phyloP scores from a whole-genome alignment of 2,797 vertebrate species.

The Enteromius trimaculatus region DNA sequence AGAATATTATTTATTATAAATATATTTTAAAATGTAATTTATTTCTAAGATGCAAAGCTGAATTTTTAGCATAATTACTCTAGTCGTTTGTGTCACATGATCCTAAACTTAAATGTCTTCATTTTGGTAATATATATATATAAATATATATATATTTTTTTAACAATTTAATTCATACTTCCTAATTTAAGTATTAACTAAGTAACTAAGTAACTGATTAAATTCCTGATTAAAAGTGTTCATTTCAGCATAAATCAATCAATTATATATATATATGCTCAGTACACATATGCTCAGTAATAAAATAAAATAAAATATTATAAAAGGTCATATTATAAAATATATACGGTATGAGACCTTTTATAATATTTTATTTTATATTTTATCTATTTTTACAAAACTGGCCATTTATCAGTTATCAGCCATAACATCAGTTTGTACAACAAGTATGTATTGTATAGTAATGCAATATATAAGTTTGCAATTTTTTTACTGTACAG shows the following conservation, averaged over 20 bases:
- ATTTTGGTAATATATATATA: not conserved
- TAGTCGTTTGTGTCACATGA: not conserved
- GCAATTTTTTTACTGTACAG: too few species aligned
- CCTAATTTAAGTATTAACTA: too few species aligned
- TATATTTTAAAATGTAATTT: not conserved
- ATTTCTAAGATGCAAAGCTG: not conserved
- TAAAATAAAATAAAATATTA: too few species aligned
- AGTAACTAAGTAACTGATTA: too few species aligned
- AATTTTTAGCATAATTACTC: too few species aligned
- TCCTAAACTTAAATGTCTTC: not conserved
- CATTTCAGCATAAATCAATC: not conserved
- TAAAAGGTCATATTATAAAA: too few species aligned
- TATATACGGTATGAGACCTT: too few species aligned
- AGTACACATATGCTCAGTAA: too few species aligned
- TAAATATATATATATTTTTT: not conserved
- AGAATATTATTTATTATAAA: not conserved
- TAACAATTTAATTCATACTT: not conserved
- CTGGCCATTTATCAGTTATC: not conserved
- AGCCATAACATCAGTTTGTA: not conserved
- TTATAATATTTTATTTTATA: too few species aligned
- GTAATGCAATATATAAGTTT: not conserved
- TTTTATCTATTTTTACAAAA: not conserved
- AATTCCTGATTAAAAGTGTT: not conserved
- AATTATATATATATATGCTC: too few species aligned
- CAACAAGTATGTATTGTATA: not conserved